Evolutionary conservation across 2,113 vertebrate species (phyloP).

Genomic region (Oncorhynchus kisutch): DNA sequence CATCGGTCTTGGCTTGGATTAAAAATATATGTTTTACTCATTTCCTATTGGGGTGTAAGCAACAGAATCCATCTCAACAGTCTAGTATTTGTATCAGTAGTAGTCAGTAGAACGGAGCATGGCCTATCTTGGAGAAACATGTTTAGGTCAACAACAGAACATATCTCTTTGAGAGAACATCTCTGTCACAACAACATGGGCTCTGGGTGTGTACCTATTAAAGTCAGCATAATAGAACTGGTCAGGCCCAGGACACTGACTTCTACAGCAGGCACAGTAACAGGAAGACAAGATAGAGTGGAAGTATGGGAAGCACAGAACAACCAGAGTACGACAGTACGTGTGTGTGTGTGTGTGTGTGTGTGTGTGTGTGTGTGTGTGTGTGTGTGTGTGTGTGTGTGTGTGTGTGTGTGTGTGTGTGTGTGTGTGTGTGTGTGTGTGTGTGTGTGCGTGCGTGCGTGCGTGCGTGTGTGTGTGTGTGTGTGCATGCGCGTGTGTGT

Average conservation of each 20-base stretch:
- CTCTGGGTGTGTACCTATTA: neutral
- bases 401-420: neutral
- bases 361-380: neutral
- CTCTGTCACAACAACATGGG: neutral
- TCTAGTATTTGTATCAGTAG: neutral
- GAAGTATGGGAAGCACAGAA: neutral
- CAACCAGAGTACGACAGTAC: neutral
- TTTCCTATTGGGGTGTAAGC: neutral
- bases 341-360: neutral
- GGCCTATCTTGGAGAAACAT: neutral
- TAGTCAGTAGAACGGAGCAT: neutral
- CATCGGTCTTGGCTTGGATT: too few relatives aligned
- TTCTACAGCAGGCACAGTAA: neutral
- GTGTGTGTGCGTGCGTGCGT: neutral
- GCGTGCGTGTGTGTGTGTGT: too few relatives aligned
- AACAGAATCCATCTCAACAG: neutral
- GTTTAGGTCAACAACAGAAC: slow-evolving; percentile 48
- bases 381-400: neutral
- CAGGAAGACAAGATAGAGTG: neutral
- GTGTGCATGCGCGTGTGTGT: neutral
- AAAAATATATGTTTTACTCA: neutral
- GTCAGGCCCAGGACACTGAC: neutral
- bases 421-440: slow-evolving; percentile 1
- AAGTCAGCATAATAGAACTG: neutral
- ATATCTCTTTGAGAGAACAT: neutral